A percentile compares a stretch with the other conserved stretches of the same genome.
Evolutionary conservation across 2,888 invertebrate genomes (phyloP).

Genomic region (Clunio marinus): DNA sequence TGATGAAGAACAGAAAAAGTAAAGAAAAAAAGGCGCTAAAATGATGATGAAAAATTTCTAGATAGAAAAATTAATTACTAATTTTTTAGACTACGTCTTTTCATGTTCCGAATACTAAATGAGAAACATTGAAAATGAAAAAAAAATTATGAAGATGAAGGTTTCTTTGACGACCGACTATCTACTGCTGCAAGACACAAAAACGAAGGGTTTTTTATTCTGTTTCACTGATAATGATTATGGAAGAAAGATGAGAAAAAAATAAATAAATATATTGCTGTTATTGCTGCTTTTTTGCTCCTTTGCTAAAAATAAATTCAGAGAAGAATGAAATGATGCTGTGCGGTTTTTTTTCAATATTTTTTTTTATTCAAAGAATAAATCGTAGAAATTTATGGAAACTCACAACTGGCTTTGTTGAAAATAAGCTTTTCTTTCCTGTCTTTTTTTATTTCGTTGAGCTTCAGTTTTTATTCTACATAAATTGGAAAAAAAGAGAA

Average conservation of each 20-base stretch:
- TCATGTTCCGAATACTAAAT: background rate
- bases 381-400: conserved; percentile 11
- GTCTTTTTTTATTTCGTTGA: background rate
- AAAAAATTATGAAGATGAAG: no score
- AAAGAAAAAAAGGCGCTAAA: no score
- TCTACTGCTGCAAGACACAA: no score
- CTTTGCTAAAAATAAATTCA: background rate
- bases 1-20: background rate
- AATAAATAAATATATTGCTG: conserved; percentile 12
- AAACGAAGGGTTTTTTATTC: no score
- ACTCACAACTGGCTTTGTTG: conserved; percentile 3
- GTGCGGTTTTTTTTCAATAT: conserved; percentile 1
- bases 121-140: no score
- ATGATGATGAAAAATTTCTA: background rate
- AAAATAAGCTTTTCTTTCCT: background rate
- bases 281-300: conserved; percentile 14
- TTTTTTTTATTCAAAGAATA: background rate
- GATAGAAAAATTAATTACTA: background rate
- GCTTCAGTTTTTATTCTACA: no score
- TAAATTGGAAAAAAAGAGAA: background rate
- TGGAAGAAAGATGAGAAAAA: no score
- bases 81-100: background rate
- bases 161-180: no score
- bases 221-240: no score
- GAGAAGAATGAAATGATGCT: background rate